Percentiles rank a stretch among this genome's conserved stretches.
phyloP scores from a whole-genome alignment of 2,113 vertebrate species.

The Pogona vitticeps region DNA sequence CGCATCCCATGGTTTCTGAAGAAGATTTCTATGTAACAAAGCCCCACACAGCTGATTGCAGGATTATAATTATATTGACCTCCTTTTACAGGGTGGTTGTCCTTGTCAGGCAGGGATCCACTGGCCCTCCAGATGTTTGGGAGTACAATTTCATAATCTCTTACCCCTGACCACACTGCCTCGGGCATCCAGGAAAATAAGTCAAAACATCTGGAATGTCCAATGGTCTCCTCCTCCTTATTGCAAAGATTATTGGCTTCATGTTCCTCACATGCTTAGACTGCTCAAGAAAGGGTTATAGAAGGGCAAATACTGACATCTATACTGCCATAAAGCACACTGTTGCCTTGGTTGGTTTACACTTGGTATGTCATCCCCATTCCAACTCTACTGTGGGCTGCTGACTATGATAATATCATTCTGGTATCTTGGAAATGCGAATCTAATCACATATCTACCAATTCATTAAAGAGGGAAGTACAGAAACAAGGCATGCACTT shows the following conservation, averaged over 20 bases:
- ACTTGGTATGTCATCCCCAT: neutral
- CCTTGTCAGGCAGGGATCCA: neutral
- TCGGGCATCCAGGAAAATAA: neutral
- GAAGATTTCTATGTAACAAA: neutral
- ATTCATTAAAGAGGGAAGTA: conserved; percentile 28
- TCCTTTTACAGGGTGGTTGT: too few species aligned
- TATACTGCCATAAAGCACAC: neutral
- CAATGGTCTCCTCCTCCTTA: neutral
- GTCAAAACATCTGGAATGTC: neutral
- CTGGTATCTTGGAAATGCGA: conserved; percentile 21
- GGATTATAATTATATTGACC: neutral
- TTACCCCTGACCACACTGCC: neutral
- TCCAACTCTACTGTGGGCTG: neutral
- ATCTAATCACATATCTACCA: conserved; percentile 18
- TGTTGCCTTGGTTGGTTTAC: neutral
- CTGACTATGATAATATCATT: conserved; percentile 20
- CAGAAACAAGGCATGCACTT: conserved; percentile 49
- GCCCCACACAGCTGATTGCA: neutral
- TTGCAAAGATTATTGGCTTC: neutral
- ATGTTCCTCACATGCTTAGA: neutral
- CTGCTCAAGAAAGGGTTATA: neutral
- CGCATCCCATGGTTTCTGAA: neutral
- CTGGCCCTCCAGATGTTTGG: too few species aligned
- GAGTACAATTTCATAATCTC: neutral
- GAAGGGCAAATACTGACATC: too few species aligned